Percentiles rank a stretch among this genome's conserved stretches.
These are phyloP conservation scores for Hyperopisus bebe DNA, from an alignment of 2,113 vertebrate genomes.

Conservation along the genomic window DNA sequence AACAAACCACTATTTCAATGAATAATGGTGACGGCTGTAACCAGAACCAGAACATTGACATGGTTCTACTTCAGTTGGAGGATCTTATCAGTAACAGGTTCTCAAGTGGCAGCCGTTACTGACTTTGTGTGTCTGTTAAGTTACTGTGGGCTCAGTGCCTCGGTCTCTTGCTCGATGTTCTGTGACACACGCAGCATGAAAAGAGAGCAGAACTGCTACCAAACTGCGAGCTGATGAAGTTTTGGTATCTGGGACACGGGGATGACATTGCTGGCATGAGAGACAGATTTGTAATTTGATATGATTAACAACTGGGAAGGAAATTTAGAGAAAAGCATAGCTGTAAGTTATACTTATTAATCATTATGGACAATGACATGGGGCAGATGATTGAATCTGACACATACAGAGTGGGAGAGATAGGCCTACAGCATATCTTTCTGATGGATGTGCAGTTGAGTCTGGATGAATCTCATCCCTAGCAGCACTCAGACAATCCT, in stretches of 20 bases:
- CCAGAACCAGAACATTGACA: background rate
- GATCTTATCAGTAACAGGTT: background rate
- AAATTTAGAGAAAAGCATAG: background rate
- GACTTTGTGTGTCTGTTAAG: background rate
- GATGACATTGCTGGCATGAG: background rate
- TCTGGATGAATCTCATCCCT: background rate
- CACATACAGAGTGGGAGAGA: background rate
- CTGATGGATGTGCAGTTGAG: background rate
- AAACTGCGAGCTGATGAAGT: background rate
- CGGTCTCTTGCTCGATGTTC: background rate
- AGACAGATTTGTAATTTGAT: background rate
- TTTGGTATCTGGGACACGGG: background rate
- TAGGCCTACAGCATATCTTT: background rate
- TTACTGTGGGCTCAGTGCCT: background rate
- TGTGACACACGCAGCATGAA: background rate
- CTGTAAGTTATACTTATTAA: background rate
- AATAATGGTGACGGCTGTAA: background rate
- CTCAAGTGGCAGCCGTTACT: background rate
- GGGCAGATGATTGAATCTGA: background rate
- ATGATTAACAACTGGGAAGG: background rate
- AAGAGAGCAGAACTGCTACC: background rate
- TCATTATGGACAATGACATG: background rate
- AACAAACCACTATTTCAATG: background rate
- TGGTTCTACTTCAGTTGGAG: background rate
- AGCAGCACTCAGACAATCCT: background rate